Evolutionary conservation across 2,113 vertebrate species (phyloP).

Genomic region (Mugil cephalus): DNA sequence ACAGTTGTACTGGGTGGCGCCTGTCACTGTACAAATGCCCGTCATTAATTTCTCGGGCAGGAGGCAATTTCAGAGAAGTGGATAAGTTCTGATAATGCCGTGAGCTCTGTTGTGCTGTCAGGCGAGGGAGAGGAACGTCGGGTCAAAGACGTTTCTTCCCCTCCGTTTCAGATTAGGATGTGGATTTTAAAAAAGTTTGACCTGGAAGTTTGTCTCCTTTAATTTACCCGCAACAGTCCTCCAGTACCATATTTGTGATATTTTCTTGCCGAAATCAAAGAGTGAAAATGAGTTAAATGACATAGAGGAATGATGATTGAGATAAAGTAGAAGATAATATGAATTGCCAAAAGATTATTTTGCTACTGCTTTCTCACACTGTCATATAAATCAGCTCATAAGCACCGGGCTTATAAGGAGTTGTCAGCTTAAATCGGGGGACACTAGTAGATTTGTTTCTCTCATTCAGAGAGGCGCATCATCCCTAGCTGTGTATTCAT

Average conservation of each 20-base stretch:
- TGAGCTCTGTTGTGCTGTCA: slow-evolving; percentile 48
- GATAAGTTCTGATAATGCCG: slow-evolving; percentile 70
- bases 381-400: slow-evolving; percentile 42
- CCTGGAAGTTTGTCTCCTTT: slow-evolving; percentile 15
- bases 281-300: neutral
- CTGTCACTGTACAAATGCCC: slow-evolving; percentile 77
- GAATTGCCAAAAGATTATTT: slow-evolving; percentile 28
- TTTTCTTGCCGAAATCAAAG: neutral
- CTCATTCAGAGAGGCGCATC: slow-evolving; percentile 25
- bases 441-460: slow-evolving; percentile 55
- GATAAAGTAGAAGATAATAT: slow-evolving; percentile 20
- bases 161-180: slow-evolving; percentile 14
- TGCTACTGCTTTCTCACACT: slow-evolving; percentile 28
- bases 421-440: slow-evolving; percentile 42
- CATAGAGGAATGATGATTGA: slow-evolving; percentile 16
- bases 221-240: neutral
- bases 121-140: slow-evolving; percentile 37
- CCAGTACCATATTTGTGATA: neutral
- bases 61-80: slow-evolving; percentile 74
- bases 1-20: slow-evolving; percentile 71
- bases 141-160: slow-evolving; percentile 39
- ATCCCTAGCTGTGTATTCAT: slow-evolving; percentile 31
- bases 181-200: neutral
- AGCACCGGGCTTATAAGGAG: slow-evolving; percentile 35
- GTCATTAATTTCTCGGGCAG: slow-evolving; percentile 77